Evolutionary conservation across 2,888 invertebrate genomes (phyloP).

Genomic region (Conus canariensis): DNA sequence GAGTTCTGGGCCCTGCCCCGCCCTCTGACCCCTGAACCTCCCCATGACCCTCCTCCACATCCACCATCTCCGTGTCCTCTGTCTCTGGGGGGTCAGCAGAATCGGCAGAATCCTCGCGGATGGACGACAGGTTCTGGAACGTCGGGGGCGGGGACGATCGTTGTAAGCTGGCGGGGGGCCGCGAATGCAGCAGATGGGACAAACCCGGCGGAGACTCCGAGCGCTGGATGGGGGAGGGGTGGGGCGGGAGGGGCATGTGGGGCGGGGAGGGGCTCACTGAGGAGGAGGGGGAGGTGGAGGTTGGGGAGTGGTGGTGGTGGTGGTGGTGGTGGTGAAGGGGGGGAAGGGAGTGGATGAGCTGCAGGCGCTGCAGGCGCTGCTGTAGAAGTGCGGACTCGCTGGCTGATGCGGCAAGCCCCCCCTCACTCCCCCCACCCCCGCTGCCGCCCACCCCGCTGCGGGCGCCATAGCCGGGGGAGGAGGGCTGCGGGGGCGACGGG

Average conservation of each 20-base stretch:
- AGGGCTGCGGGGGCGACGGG: slow-evolving; percentile 69
- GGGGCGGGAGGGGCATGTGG: slow-evolving; percentile 5
- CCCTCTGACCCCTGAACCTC: background rate
- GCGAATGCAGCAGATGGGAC: slow-evolving; percentile 51
- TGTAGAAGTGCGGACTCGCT: slow-evolving; percentile 71
- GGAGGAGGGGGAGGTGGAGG: slow-evolving; percentile 11
- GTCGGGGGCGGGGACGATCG: slow-evolving; percentile 75
- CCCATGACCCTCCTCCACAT: slow-evolving; percentile 57
- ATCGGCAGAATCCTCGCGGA: slow-evolving; percentile 76
- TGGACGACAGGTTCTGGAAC: slow-evolving; percentile 77
- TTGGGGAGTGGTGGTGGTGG: slow-evolving; percentile 36
- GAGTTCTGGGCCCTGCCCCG: slow-evolving; percentile 34
- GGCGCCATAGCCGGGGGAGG: slow-evolving; percentile 59
- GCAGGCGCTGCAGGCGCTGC: slow-evolving; percentile 79
- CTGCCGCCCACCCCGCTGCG: background rate
- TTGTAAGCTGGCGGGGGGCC: slow-evolving; percentile 61
- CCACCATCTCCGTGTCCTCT: slow-evolving; percentile 57
- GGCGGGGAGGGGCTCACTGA: slow-evolving; percentile 4
- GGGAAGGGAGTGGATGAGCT: slow-evolving; percentile 69
- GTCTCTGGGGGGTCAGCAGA: slow-evolving; percentile 40
- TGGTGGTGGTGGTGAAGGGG: slow-evolving; percentile 32
- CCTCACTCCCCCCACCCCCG: background rate
- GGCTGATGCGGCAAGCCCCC: slow-evolving; percentile 27
- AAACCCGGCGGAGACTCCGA: slow-evolving; percentile 68
- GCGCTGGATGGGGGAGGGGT: slow-evolving; percentile 45